These are phyloP conservation scores for Henicopernis longicauda DNA, from an alignment of 2,113 vertebrate species.

Conservation along the genomic window DNA sequence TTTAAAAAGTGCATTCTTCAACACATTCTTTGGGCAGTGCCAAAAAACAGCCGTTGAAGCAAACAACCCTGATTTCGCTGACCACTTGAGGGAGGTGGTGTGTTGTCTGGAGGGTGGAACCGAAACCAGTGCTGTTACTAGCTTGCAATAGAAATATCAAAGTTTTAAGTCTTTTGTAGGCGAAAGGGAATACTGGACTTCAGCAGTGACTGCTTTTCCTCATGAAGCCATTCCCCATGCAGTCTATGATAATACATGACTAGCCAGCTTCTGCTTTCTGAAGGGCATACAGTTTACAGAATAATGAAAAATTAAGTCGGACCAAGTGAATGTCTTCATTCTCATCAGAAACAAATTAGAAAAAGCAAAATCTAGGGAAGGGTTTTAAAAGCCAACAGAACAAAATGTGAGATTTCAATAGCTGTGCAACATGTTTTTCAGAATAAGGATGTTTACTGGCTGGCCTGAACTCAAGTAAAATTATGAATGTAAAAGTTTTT, in stretches of 20 bases:
- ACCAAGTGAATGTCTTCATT: background rate
- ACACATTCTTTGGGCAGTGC: background rate
- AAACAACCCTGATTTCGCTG: slow-evolving; percentile 34
- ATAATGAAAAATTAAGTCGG: background rate
- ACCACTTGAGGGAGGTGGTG: slow-evolving; percentile 74
- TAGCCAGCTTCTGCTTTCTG: slow-evolving; percentile 1
- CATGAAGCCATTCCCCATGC: background rate
- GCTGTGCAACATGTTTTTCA: slow-evolving; percentile 11
- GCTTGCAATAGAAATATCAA: slow-evolving; percentile 26
- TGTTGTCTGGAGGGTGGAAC: slow-evolving; percentile 56
- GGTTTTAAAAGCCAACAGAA: background rate
- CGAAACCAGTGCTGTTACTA: background rate
- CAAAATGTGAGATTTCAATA: background rate
- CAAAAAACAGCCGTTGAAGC: slow-evolving; percentile 6
- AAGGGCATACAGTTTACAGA: background rate
- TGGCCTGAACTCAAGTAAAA: slow-evolving; percentile 47
- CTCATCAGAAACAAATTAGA: slow-evolving; percentile 13
- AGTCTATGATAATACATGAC: background rate
- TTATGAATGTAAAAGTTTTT: slow-evolving; percentile 6
- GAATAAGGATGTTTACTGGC: slow-evolving; percentile 34
- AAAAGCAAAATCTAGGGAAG: background rate
- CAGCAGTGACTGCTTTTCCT: background rate
- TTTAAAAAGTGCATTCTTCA: background rate
- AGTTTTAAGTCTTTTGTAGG: slow-evolving; percentile 26
- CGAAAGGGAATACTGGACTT: background rate